phyloP scores from a whole-genome alignment of 2,797 vertebrate species.

The Halcyon badia region DNA sequence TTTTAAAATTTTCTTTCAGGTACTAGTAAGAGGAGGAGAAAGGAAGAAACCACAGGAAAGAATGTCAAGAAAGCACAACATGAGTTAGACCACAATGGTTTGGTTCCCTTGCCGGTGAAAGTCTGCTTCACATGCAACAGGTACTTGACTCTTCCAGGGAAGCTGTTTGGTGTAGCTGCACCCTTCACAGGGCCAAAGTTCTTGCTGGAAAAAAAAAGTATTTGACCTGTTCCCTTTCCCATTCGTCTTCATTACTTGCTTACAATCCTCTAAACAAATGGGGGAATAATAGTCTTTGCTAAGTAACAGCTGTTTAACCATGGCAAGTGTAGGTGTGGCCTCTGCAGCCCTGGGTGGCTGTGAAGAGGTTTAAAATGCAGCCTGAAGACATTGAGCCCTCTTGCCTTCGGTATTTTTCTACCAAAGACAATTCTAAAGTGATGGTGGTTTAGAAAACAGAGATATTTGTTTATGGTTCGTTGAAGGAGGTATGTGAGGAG shows the following conservation, averaged over 20 bases:
- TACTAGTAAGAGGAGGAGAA: constrained; percentile 95
- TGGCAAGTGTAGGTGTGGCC: not conserved
- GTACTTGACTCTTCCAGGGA: constrained; percentile 73
- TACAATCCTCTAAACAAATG: not conserved
- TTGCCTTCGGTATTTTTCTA: not conserved
- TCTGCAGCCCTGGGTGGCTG: not conserved
- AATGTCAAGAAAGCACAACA: constrained; percentile 94
- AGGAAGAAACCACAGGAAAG: constrained; percentile 94
- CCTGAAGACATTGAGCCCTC: not conserved
- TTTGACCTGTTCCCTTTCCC: not conserved
- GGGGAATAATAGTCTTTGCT: not conserved
- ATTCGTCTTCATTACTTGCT: not conserved
- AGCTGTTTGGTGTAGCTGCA: not conserved
- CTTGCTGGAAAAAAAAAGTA: not conserved
- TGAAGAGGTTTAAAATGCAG: not conserved
- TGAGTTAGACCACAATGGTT: constrained; percentile 93
- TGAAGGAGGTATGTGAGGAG: not conserved
- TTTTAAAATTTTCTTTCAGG: constrained; percentile 80
- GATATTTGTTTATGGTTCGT: not conserved
- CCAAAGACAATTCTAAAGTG: not conserved
- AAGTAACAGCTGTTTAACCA: not conserved
- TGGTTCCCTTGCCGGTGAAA: constrained; percentile 95
- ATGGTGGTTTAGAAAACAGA: not conserved
- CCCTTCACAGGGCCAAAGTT: not conserved
- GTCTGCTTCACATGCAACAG: constrained; percentile 97